phyloP scores from a whole-genome alignment of 2,113 vertebrate species.

The Cavia aperea region DNA sequence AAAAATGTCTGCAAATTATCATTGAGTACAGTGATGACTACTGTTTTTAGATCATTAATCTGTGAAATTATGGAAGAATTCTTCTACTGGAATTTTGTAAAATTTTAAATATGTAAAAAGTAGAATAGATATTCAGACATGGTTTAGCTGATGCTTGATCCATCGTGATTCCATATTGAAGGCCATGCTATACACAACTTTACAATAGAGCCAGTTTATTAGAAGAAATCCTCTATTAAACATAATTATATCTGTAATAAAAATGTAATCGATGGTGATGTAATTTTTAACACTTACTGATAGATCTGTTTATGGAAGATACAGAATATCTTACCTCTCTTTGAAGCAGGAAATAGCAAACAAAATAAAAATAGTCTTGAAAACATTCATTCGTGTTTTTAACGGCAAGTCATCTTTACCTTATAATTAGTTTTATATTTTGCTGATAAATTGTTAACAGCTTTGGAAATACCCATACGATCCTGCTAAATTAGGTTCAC shows the following conservation, averaged over 20 bases:
- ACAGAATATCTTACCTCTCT: not conserved
- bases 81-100: not conserved
- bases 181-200: not conserved
- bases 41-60: not conserved
- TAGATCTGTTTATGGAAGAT: not conserved
- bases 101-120: not conserved
- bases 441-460: not conserved
- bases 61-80: not conserved
- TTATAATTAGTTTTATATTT: constrained; percentile 3
- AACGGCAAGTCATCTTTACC: not conserved
- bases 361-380: too few relatives aligned
- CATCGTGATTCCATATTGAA: not conserved
- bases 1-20: not conserved
- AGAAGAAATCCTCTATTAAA: not conserved
- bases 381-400: not conserved
- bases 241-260: not conserved
- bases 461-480: not conserved
- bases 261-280: not conserved
- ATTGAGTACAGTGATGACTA: not conserved
- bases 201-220: not conserved
- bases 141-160: not conserved
- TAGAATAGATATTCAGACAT: not conserved
- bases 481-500: not conserved
- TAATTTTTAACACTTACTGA: too few relatives aligned
- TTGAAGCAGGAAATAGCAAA: too few relatives aligned